Percentiles rank a stretch among this genome's conserved stretches.
phyloP scores from a whole-genome alignment of 2,113 vertebrate genomes.

The Protobothrops flavoviridis region DNA sequence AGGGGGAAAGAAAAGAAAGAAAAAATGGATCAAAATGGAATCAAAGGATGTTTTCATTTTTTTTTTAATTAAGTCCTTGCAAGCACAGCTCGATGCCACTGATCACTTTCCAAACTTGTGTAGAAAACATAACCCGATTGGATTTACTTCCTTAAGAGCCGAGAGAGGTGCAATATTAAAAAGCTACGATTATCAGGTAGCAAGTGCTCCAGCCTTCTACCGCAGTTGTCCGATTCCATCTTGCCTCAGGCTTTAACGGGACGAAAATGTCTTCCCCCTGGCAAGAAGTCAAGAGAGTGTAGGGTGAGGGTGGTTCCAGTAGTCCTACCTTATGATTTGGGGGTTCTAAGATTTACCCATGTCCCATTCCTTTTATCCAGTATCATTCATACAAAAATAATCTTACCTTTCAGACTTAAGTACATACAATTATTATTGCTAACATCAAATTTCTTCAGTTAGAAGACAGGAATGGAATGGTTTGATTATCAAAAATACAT shows the following conservation, averaged over 20 bases:
- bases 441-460: background rate
- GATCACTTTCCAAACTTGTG: constrained; percentile 75
- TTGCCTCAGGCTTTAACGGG: constrained; percentile 75
- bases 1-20: constrained; percentile 68
- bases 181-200: constrained; percentile 73
- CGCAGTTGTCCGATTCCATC: constrained; percentile 46
- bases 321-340: background rate
- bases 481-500: background rate
- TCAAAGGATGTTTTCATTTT: constrained; percentile 60
- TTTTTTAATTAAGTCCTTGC: constrained; percentile 78
- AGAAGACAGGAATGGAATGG: background rate
- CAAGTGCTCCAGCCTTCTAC: constrained; percentile 66
- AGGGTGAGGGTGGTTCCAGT: background rate
- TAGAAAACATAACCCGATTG: constrained; percentile 77
- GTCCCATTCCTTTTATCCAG: background rate
- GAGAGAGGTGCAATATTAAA: constrained; percentile 71
- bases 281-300: constrained; percentile 44
- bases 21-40: constrained; percentile 77
- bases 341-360: background rate
- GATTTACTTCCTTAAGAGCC: constrained; percentile 73
- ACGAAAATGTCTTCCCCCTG: constrained; percentile 94
- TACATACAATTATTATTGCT: background rate
- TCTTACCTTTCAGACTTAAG: background rate
- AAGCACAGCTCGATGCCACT: constrained; percentile 81
- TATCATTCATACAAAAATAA: background rate